Base-by-base conservation (phyloP, 1,140 invertebrate species). In the Bicyclus anynana region DNA sequence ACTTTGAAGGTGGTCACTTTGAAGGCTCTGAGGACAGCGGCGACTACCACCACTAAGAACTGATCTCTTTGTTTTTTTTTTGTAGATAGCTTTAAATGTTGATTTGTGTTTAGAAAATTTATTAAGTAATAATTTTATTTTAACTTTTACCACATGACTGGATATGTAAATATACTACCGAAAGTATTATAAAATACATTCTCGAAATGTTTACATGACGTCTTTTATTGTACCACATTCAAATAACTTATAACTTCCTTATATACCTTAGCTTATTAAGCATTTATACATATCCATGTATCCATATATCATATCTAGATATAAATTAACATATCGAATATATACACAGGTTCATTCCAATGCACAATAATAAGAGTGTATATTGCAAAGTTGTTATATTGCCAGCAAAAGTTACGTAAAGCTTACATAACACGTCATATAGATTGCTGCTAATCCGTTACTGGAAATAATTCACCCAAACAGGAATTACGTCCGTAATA, bases 51-150 rank as follows among this genome's bases (percentile, higher is more conserved):
- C 80, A 80, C 59, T 80, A 72, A 80, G 78, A 70, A 83, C 85
- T 84, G 77, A 89, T 88, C 82, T 87, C 84, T 89, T 33, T 33
- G 29, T 33, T 77, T 76, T 77, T 78, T 66, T 71, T 79, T 74
- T 74, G 82, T 89, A 90, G 89, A 81, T 90, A 90, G 89, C 83
- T 90, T 90, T 90, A 90, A 78, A 74, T 85, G 86, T 81, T 89
- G 83, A 80, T 75, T 87, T 76, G 80, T 89, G 76, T 80, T 78
- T 84, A 85, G 74, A 76, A 47, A 5, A 12, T 77, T 56, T 75
- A 58, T 58, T 83, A 80, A 79, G 74, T 79, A 33, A 27, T 27
- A 2, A 75, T 78, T 80, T 69, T 80, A 77, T 72, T 76, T 64
- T 70, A 77, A 69, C 71, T 72, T 63, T 73, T 63, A 59, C 68